Conservation (phyloP, 2,888 invertebrate genomes). For the Chouioia cunea region DNA sequence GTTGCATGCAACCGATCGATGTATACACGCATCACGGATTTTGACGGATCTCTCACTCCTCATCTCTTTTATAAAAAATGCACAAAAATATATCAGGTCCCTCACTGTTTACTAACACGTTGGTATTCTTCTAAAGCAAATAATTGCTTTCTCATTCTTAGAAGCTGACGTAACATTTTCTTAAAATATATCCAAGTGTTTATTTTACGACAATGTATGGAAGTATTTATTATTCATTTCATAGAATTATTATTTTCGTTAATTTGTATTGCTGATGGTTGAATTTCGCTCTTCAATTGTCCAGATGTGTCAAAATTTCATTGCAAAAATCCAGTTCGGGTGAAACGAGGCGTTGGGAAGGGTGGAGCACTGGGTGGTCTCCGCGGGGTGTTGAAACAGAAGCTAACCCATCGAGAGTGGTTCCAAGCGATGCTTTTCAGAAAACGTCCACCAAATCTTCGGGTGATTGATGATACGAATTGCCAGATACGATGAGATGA, state of each 20-base stretch:
- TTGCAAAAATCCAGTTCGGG: too few relatives aligned
- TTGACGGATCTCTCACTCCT: conserved; percentile 8
- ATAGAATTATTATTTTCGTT: background rate
- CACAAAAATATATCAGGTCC: too few relatives aligned
- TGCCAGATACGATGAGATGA: background rate
- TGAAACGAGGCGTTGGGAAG: background rate
- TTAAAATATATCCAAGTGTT: too few relatives aligned
- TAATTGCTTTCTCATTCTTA: background rate
- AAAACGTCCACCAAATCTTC: background rate
- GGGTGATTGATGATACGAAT: conserved; percentile 41
- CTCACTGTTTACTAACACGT: too few relatives aligned
- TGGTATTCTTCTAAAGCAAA: too few relatives aligned
- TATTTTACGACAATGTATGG: too few relatives aligned
- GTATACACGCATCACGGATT: conserved; percentile 10
- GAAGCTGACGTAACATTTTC: too few relatives aligned
- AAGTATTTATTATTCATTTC: conserved; percentile 2
- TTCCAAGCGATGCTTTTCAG: conserved; percentile 1
- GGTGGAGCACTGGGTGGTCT: background rate
- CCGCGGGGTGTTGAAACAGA: conserved; percentile 21
- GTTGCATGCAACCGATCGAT: conserved; percentile 13
- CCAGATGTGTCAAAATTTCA: too few relatives aligned
- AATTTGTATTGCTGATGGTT: background rate
- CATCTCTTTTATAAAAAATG: too few relatives aligned
- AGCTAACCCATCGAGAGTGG: conserved; percentile 19
- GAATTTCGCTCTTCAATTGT: background rate